phyloP scores from a whole-genome alignment of 35 echinoderm and acorn worm genomes.

The Apostichopus japonicus region DNA sequence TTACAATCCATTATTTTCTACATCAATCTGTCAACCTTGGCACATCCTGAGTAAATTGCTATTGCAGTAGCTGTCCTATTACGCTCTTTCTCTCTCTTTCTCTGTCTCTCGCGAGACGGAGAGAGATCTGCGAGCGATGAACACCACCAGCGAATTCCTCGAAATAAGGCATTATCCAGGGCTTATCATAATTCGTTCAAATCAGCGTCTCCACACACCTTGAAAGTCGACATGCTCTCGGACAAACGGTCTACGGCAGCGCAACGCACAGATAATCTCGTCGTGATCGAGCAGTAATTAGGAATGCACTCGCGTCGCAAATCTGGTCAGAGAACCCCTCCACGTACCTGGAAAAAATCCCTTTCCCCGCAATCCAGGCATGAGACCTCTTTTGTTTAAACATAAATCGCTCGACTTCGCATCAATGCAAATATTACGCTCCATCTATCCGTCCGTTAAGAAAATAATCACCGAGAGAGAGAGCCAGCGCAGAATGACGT shows the following conservation, averaged over 20 bases:
- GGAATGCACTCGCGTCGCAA: background rate
- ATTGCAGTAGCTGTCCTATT: background rate
- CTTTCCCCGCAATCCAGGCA: background rate
- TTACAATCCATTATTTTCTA: too few relatives aligned
- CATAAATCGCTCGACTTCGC: conserved; percentile 16
- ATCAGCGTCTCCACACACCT: too few relatives aligned
- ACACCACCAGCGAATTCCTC: too few relatives aligned
- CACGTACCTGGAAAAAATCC: background rate
- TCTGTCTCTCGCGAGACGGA: background rate
- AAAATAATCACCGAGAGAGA: conserved; percentile 11
- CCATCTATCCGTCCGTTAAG: conserved; percentile 17
- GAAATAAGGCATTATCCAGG: too few relatives aligned
- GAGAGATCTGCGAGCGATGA: too few relatives aligned
- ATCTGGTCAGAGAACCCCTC: background rate
- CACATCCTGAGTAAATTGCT: background rate
- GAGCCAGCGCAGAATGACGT: background rate
- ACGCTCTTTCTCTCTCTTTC: background rate
- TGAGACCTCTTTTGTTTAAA: background rate
- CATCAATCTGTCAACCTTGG: background rate
- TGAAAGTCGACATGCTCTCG: background rate
- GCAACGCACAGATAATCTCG: background rate
- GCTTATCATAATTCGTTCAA: too few relatives aligned
- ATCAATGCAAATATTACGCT: background rate
- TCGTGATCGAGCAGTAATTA: background rate
- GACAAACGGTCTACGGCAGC: background rate